Base-by-base conservation (phyloP, 35 echinoderm and acorn worm genomes). In the Lytechinus pictus region DNA sequence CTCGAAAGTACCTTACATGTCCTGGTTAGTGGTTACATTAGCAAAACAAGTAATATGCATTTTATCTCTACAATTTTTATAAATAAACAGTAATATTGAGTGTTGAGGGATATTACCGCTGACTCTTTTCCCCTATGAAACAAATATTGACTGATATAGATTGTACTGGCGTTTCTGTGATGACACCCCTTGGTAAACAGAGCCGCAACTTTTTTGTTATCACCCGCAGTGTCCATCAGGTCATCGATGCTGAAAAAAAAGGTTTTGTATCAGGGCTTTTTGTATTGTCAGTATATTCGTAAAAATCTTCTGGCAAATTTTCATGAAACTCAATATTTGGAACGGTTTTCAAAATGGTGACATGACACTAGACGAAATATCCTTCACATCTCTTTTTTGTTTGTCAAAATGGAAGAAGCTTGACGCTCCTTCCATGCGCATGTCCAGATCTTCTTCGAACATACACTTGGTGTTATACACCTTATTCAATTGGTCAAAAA, bases 51-150 rank as follows among this genome's bases (percentile, higher is more conserved):
- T 13, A 58, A 95, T 92, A 87, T 96, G 96, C 56, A 96, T 93
- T 95, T 86, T 89, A 95, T 98, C 97, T 71, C 97, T 94, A 19
- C 93, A 94, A 58, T 97, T 98, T 95, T 98, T n/a, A n/a, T 98
- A 94, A 98, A 98, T 12, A 98, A 86, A 10, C 95, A 91, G 53
- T 95, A 87, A 86, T 98, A 98, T 57, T 98, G 96, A 10, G 92
- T n/a, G 89, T 98, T 98, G 27, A 98, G 56, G 52, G 95, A 96
- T 14, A 98, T 96, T 53, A 96, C 96, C 57, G 96, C 57, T 11
- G 61, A 96, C 51, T 96, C 95, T 61, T 95, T 93, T 10, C 96
- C 96, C 55, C 95, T 94, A 27, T 95, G 92, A 95, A 97, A 98
- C 55, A 98, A 57, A 92, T 98, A 96, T 91, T 96, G 97, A 8